Evolutionary conservation across 37 sponge, comb jelly and placozoan species (phyloP).

Genomic region (Hormiphora californensis): DNA sequence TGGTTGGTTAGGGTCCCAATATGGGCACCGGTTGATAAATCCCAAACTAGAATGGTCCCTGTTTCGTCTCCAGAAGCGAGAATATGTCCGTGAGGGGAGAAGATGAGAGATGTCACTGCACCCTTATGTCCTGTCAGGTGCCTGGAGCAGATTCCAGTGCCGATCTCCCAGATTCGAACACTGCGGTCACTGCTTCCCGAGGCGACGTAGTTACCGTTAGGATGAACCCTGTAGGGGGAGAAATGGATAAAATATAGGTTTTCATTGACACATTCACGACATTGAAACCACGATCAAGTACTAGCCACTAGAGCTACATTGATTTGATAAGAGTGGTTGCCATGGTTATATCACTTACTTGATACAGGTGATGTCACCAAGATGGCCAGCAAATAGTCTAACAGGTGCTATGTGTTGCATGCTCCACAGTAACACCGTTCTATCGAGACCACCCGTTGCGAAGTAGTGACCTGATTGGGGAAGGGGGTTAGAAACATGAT

Average conservation of each 20-base stretch:
- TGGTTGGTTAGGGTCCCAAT: constrained; percentile 20
- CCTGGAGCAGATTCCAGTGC: neutral
- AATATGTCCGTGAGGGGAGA: constrained; percentile 34
- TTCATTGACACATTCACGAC: no score
- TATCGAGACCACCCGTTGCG: constrained; percentile 38
- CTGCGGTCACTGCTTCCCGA: constrained; percentile 47
- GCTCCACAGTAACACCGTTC: constrained; percentile 42
- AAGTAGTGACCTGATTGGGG: constrained; percentile 51
- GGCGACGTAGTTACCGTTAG: constrained; percentile 48
- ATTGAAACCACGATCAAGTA: no score
- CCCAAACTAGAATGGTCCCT: constrained; percentile 20
- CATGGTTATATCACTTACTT: no score
- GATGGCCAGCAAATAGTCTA: constrained; percentile 31
- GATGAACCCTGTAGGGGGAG: constrained; percentile 36
- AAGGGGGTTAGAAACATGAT: no score
- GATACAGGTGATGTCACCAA: neutral
- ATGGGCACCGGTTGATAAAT: neutral
- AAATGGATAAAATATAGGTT: no score
- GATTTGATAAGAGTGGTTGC: no score
- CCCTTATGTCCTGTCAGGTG: constrained; percentile 38
- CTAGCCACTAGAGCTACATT: no score
- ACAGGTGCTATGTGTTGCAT: constrained; percentile 42
- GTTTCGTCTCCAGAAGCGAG: constrained; percentile 31
- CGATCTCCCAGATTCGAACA: constrained; percentile 26
- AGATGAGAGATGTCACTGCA: constrained; percentile 39